These are phyloP conservation scores for Argya squamiceps DNA, from an alignment of 2,797 vertebrate species.

Conservation along the genomic window DNA sequence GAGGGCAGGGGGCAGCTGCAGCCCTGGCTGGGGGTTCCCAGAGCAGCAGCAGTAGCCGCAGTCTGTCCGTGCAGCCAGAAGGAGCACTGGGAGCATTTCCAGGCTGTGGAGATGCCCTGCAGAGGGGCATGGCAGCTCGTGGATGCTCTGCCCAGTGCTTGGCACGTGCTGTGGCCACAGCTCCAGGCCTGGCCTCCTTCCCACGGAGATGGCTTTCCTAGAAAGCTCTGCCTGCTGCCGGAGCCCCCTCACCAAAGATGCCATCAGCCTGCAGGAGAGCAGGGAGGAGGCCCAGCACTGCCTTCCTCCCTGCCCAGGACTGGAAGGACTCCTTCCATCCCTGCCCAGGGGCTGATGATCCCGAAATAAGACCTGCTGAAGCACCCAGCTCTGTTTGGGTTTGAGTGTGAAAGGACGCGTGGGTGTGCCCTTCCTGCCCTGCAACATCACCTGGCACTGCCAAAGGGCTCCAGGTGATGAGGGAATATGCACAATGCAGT, in stretches of 20 bases:
- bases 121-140: rapidly evolving
- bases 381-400: neutral
- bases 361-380: neutral
- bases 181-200: neutral
- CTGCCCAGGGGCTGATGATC: rapidly evolving
- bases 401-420: rapidly evolving
- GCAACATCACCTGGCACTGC: neutral
- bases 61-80: rapidly evolving
- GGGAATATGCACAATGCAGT: rapidly evolving
- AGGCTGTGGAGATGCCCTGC: neutral
- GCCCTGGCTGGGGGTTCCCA: neutral
- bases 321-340: neutral
- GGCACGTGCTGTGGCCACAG: rapidly evolving
- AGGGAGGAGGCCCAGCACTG: neutral
- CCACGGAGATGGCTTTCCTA: neutral
- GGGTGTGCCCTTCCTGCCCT: neutral
- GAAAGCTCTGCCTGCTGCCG: neutral
- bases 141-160: neutral
- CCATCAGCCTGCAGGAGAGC: neutral
- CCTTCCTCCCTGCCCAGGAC: rapidly evolving
- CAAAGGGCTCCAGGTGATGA: neutral
- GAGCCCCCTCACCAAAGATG: neutral
- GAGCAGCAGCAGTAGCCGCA: rapidly evolving
- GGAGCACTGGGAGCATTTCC: neutral
- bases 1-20: neutral